These are phyloP conservation scores for Hypolimnas misippus DNA, from an alignment of 2,888 invertebrate genomes.

Conservation along the genomic window DNA sequence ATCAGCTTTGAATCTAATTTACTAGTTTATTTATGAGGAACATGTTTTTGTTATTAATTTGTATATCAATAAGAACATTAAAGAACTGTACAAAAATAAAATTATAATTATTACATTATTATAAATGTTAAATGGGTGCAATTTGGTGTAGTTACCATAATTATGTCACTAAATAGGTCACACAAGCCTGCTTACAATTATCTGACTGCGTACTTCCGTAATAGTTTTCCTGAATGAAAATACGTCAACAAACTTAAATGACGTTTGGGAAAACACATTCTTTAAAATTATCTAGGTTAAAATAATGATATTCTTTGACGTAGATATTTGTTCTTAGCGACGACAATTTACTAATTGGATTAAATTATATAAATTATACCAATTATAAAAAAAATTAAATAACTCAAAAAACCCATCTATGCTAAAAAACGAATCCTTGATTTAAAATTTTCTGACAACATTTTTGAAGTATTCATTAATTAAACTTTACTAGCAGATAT, in stretches of 20 bases:
- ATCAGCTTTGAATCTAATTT: constrained; percentile 13
- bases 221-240: constrained; percentile 13
- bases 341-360: too few relatives aligned
- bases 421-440: too few relatives aligned
- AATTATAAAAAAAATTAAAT: too few relatives aligned
- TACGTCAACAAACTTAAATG: constrained; percentile 26
- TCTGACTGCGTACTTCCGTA: not conserved
- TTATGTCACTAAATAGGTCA: not conserved
- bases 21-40: not conserved
- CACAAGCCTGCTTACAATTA: not conserved
- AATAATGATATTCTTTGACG: constrained; percentile 26
- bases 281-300: not conserved
- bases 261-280: constrained; percentile 28
- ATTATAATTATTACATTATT: too few relatives aligned
- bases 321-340: not conserved
- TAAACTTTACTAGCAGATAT: not conserved
- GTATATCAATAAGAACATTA: not conserved
- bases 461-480: not conserved
- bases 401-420: too few relatives aligned
- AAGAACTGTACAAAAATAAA: too few relatives aligned
- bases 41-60: not conserved
- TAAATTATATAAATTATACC: too few relatives aligned
- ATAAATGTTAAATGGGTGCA: too few relatives aligned
- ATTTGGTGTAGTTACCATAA: not conserved
- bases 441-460: constrained; percentile 42